These are phyloP conservation scores for Campoletis sonorensis DNA, from an alignment of 1,140 invertebrate genomes.

Conservation along the genomic window DNA sequence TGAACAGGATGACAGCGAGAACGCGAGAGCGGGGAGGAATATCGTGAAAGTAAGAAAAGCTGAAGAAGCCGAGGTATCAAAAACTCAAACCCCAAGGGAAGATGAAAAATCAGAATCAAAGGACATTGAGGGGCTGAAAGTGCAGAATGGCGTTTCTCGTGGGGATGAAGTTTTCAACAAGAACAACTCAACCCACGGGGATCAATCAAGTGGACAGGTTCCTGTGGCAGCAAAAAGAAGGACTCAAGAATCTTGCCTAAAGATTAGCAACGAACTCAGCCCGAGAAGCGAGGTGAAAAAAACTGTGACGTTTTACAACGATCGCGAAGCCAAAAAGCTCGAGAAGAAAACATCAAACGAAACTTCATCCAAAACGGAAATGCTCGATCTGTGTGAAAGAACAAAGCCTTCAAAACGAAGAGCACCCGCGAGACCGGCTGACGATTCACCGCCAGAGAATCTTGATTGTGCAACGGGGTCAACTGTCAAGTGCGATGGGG, in stretches of 20 bases:
- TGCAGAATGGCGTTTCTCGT: not conserved
- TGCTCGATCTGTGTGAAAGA: not conserved
- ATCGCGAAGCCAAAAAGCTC: slow-evolving; percentile 58
- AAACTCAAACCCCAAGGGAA: not conserved
- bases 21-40: not conserved
- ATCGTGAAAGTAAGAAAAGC: not conserved
- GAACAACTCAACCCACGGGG: not conserved
- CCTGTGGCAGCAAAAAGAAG: slow-evolving; percentile 20
- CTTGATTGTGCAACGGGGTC: slow-evolving; percentile 19
- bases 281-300: slow-evolving; percentile 60
- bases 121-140: too few species aligned
- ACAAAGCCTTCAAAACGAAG: slow-evolving; percentile 37
- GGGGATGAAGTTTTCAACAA: not conserved
- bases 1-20: not conserved
- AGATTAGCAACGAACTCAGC: slow-evolving; percentile 47
- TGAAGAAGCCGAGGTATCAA: too few species aligned
- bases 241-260: slow-evolving; percentile 54
- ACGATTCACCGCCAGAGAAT: not conserved
- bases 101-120: not conserved
- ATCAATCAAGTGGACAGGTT: slow-evolving; percentile 30
- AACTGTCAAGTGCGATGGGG: slow-evolving; percentile 41
- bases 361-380: not conserved
- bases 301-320: slow-evolving; percentile 68
- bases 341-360: not conserved
- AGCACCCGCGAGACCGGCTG: slow-evolving; percentile 26